phyloP scores from a whole-genome alignment of 2,888 invertebrate species.

The Iphiclides podalirius region DNA sequence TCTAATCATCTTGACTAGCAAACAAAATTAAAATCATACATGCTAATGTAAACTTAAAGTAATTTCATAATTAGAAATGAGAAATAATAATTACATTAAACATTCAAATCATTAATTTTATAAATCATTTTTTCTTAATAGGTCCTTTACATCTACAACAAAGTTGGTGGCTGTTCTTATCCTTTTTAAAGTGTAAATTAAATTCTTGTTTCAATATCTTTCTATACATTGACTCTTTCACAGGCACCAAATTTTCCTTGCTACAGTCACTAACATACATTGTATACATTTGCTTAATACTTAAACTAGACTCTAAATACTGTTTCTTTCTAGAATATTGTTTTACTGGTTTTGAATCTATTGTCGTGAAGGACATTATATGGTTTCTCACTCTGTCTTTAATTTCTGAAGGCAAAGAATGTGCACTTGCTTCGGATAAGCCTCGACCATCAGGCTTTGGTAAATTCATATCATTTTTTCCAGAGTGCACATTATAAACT shows the following conservation, averaged over 20 bases:
- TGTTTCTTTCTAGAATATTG: conserved; percentile 63
- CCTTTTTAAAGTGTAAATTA: conserved; percentile 61
- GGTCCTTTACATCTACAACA: conserved; percentile 63
- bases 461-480: conserved; percentile 66
- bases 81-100: background rate
- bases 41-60: no score
- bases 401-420: conserved; percentile 52
- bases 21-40: background rate
- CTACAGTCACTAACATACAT: conserved; percentile 57
- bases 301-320: conserved; percentile 52
- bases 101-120: no score
- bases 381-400: conserved; percentile 65
- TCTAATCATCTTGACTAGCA: conserved; percentile 4
- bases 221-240: conserved; percentile 72
- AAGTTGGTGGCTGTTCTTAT: conserved; percentile 49
- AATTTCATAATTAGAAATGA: no score
- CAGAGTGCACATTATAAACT: conserved; percentile 67
- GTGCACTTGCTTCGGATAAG: conserved; percentile 54
- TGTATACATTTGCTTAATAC: conserved; percentile 62
- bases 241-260: conserved; percentile 46
- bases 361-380: conserved; percentile 54
- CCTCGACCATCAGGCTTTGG: conserved; percentile 71
- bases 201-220: conserved; percentile 68
- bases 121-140: conserved; percentile 55
- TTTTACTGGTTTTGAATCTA: conserved; percentile 55